phyloP scores from a whole-genome alignment of 2,113 vertebrate species.

The Hippocampus abdominalis region DNA sequence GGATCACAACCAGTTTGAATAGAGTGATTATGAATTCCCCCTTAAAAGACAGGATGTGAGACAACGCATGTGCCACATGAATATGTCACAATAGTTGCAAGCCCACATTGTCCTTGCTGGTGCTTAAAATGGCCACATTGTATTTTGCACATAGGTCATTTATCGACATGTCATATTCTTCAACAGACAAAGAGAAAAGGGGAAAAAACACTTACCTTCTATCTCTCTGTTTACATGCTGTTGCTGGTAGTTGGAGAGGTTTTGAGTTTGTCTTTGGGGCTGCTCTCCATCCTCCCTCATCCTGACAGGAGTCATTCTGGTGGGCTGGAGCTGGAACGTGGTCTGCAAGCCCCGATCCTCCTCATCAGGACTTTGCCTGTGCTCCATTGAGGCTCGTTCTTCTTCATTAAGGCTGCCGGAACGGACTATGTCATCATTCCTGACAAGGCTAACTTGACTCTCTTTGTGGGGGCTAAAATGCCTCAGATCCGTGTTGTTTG shows the following conservation, averaged over 20 bases:
- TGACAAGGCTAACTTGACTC: not conserved
- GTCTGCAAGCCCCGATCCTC: conserved; percentile 31
- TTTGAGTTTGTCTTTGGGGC: conserved; percentile 62
- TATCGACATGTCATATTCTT: conserved; percentile 1
- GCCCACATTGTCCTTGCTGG: conserved; percentile 7
- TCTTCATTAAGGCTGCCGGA: conserved; percentile 14
- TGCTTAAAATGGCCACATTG: conserved; percentile 4
- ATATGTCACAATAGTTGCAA: conserved; percentile 10
- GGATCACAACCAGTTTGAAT: conserved; percentile 43
- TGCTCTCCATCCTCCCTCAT: conserved; percentile 58
- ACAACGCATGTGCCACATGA: conserved; percentile 23
- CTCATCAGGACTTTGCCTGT: not conserved
- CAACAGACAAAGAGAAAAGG: not conserved
- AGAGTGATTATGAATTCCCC: conserved; percentile 45
- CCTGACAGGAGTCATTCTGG: conserved; percentile 55
- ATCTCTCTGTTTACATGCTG: conserved; percentile 64
- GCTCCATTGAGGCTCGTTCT: conserved; percentile 17
- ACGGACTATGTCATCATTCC: not conserved
- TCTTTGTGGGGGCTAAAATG: conserved; percentile 28
- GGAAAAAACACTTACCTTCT: conserved; percentile 2
- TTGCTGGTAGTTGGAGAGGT: conserved; percentile 49
- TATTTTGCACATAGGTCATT: conserved; percentile 3
- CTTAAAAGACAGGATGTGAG: conserved; percentile 49
- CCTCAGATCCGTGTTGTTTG: conserved; percentile 15
- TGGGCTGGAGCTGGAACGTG: conserved; percentile 64